phyloP scores from a whole-genome alignment of 2,797 vertebrate species.

The Gambusia yucatana region DNA sequence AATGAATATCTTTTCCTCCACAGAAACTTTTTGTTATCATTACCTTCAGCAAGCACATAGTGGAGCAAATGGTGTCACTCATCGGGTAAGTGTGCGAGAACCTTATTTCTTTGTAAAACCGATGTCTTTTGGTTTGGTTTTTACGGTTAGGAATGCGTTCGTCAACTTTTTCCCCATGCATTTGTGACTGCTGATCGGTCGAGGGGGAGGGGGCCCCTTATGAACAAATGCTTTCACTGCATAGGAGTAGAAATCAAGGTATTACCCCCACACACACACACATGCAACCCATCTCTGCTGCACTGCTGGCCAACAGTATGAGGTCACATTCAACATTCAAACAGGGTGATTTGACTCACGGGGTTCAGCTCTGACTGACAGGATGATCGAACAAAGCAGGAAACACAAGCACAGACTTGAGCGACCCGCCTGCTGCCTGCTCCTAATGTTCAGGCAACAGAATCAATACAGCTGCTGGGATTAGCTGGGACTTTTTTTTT shows the following conservation, averaged over 20 bases:
- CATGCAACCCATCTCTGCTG: slow-evolving; percentile 24
- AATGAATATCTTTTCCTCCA: slow-evolving; percentile 47
- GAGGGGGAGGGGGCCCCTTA: slow-evolving; percentile 12
- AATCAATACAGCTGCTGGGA: background rate
- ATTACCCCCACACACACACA: slow-evolving; percentile 22
- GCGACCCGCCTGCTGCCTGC: background rate
- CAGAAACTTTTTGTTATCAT: slow-evolving; percentile 99
- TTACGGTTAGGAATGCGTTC: slow-evolving; percentile 34
- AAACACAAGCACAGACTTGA: slow-evolving; percentile 18
- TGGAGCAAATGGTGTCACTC: slow-evolving; percentile 98
- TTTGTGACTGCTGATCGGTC: slow-evolving; percentile 29
- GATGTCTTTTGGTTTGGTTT: slow-evolving; percentile 19
- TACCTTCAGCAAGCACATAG: slow-evolving; percentile 99
- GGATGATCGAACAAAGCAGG: slow-evolving; percentile 13
- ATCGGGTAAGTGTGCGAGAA: slow-evolving; percentile 89
- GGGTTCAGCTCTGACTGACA: slow-evolving; percentile 48
- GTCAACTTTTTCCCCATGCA: slow-evolving; percentile 45
- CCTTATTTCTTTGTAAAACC: slow-evolving; percentile 19
- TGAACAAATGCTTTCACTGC: slow-evolving; percentile 39
- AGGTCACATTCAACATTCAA: slow-evolving; percentile 51
- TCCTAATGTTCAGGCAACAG: background rate
- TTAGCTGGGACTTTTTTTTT: background rate
- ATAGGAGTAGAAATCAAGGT: slow-evolving; percentile 18
- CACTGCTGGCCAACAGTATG: slow-evolving; percentile 64
- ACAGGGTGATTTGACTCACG: slow-evolving; percentile 69